These are phyloP conservation scores for Sussaba pulchella DNA, from an alignment of 2,888 invertebrate genomes.

Conservation along the genomic window DNA sequence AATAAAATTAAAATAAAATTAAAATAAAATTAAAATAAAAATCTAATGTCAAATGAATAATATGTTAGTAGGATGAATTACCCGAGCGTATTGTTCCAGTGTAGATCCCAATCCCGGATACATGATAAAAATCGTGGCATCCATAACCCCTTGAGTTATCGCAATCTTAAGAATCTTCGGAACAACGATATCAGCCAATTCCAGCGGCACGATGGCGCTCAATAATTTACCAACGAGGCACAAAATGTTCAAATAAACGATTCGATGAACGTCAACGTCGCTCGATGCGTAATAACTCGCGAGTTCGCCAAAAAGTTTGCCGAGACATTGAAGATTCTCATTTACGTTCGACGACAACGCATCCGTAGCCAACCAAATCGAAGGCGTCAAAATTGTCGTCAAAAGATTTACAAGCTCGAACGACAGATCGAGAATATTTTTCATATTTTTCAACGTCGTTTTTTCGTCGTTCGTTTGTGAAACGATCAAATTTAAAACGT, in stretches of 20 bases:
- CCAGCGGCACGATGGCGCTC: conserved; percentile 83
- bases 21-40: neutral
- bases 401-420: conserved; percentile 85
- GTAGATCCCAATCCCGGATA: conserved; percentile 84
- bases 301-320: conserved; percentile 86
- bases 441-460: conserved; percentile 76
- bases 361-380: conserved; percentile 85
- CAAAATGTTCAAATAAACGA: conserved; percentile 85
- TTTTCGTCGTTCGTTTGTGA: conserved; percentile 69
- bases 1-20: neutral
- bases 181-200: conserved; percentile 82
- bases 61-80: conserved; percentile 73
- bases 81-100: conserved; percentile 84
- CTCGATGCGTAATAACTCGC: conserved; percentile 76
- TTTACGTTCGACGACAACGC: conserved; percentile 74
- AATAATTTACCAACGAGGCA: conserved; percentile 83
- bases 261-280: conserved; percentile 80
- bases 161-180: conserved; percentile 84
- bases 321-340: conserved; percentile 77
- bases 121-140: conserved; percentile 84
- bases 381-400: conserved; percentile 85
- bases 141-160: conserved; percentile 83
- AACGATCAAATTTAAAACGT: conserved; percentile 77
- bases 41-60: too few species aligned
- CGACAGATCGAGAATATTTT: conserved; percentile 75